A percentile compares a stretch with the other conserved stretches of the same genome.
These are phyloP conservation scores for Synanceia verrucosa DNA, from an alignment of 2,797 vertebrate genomes.

Conservation along the genomic window DNA sequence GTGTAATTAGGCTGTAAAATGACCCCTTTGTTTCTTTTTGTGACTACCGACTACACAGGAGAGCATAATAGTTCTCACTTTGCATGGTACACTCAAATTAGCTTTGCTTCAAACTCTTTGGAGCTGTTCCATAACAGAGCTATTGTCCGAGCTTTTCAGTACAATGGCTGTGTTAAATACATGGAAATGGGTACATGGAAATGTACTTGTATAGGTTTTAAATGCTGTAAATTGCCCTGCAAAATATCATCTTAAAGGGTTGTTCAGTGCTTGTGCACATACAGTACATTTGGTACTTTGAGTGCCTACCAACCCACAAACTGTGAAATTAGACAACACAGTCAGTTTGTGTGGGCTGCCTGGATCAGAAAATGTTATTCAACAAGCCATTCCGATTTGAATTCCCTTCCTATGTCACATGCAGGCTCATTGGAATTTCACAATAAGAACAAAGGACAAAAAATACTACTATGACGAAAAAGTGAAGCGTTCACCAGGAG, in stretches of 20 bases:
- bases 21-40: constrained; percentile 51
- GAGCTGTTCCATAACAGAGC: not conserved
- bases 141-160: not conserved
- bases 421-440: too few species aligned
- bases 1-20: constrained; percentile 63
- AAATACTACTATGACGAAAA: too few species aligned
- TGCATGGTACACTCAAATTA: constrained; percentile 27
- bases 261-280: not conserved
- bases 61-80: constrained; percentile 44
- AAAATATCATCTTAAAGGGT: not conserved
- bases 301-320: not conserved
- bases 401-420: too few species aligned
- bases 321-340: not conserved
- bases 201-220: not conserved
- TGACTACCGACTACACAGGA: constrained; percentile 47
- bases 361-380: too few species aligned
- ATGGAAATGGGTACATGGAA: not conserved
- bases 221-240: not conserved
- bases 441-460: too few species aligned
- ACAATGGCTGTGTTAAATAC: not conserved
- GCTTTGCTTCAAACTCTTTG: not conserved
- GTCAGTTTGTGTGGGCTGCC: too few species aligned
- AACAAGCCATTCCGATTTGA: too few species aligned
- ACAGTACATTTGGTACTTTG: not conserved
- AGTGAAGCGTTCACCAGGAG: too few species aligned